Conservation (phyloP, 2,888 invertebrate species). For the Apodemia mormo region DNA sequence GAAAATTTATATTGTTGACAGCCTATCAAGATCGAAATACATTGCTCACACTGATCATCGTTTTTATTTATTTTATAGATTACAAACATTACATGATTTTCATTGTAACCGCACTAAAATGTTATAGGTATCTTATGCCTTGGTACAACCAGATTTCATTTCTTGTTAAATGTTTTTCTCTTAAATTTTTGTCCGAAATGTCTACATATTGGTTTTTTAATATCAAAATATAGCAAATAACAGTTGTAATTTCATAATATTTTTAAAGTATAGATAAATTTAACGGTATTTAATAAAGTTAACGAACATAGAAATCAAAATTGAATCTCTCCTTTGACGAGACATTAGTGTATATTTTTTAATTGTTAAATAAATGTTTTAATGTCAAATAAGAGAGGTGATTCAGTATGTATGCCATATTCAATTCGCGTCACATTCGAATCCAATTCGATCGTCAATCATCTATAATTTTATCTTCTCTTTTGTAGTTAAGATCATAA, state of each 20-base stretch:
- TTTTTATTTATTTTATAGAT: constrained; percentile 1
- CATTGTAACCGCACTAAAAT: not conserved
- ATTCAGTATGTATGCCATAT: not conserved
- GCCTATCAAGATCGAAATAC: not conserved
- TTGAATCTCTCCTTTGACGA: too few relatives aligned
- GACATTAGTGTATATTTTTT: too few relatives aligned
- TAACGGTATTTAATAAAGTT: too few relatives aligned
- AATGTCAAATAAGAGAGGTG: too few relatives aligned
- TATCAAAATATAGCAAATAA: too few relatives aligned
- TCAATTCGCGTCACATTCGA: constrained; percentile 6
- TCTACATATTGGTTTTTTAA: too few relatives aligned
- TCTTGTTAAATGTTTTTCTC: too few relatives aligned
- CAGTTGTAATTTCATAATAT: too few relatives aligned
- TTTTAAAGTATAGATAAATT: too few relatives aligned
- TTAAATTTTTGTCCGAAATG: not conserved
- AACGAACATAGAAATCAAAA: too few relatives aligned
- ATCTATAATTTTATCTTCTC: constrained; percentile 33
- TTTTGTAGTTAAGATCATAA: constrained; percentile 64
- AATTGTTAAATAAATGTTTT: too few relatives aligned
- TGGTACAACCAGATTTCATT: not conserved
- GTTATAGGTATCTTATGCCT: not conserved
- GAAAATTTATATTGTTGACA: not conserved
- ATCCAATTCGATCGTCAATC: constrained; percentile 1
- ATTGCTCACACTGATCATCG: not conserved
- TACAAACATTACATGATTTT: not conserved